A percentile compares a stretch with the other conserved stretches of the same genome.
Conservation (phyloP, 1,140 invertebrate genomes). For the Rhynchophorus ferrugineus region DNA sequence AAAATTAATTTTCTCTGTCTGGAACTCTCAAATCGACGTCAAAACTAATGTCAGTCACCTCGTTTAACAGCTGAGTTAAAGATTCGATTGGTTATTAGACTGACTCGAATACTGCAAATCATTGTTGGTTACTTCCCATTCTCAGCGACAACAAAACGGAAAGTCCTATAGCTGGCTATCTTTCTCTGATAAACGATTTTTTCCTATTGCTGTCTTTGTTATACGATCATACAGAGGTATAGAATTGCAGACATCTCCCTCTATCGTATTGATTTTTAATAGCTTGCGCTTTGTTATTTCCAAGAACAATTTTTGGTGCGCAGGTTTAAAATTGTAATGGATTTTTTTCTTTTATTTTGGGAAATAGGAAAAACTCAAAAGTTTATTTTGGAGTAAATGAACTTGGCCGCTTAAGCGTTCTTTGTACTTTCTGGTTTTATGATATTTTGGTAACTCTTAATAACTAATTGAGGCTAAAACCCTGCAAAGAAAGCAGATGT, state of each 20-base stretch:
- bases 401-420: slow-evolving; percentile 26
- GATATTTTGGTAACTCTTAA: slow-evolving; percentile 7
- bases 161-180: slow-evolving; percentile 2
- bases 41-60: slow-evolving; percentile 36
- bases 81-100: slow-evolving; percentile 21
- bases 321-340: not conserved
- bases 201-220: not conserved
- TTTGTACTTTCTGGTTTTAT: slow-evolving; percentile 13
- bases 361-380: slow-evolving; percentile 9
- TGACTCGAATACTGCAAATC: slow-evolving; percentile 25
- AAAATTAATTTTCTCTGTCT: slow-evolving; percentile 24
- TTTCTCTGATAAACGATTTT: not conserved
- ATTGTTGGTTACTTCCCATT: slow-evolving; percentile 23
- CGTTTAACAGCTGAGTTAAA: slow-evolving; percentile 33
- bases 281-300: not conserved
- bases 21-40: slow-evolving; percentile 23
- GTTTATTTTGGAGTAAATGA: slow-evolving; percentile 21
- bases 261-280: slow-evolving; percentile 9
- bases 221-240: not conserved
- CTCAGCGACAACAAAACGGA: slow-evolving; percentile 19
- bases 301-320: slow-evolving; percentile 1
- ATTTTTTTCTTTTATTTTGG: slow-evolving; percentile 16
- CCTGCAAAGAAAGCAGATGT: slow-evolving; percentile 1
- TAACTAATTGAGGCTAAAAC: not conserved
- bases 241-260: not conserved